These are phyloP conservation scores for Ondatra zibethicus DNA, from an alignment of 2,113 vertebrate genomes.

Conservation along the genomic window DNA sequence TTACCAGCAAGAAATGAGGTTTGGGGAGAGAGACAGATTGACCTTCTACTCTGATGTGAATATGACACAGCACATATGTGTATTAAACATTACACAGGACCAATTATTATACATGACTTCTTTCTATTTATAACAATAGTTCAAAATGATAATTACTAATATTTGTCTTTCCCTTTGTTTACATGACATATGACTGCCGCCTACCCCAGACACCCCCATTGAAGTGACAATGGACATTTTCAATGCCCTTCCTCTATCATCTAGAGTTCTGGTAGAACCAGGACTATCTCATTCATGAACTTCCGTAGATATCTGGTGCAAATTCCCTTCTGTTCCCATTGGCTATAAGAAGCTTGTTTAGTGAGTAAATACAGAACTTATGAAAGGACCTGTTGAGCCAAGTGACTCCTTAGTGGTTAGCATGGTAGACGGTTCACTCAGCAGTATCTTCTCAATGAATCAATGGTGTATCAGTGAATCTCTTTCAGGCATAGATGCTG, in stretches of 20 bases:
- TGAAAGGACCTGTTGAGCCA: no score
- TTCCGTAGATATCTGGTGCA: neutral
- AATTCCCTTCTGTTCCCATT: neutral
- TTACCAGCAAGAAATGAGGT: neutral
- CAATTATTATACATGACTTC: neutral
- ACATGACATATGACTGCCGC: neutral
- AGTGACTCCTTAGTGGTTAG: neutral
- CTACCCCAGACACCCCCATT: neutral
- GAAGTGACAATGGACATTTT: neutral
- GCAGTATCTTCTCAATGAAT: neutral
- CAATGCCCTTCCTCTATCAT: neutral
- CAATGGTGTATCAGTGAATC: neutral
- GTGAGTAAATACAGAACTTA: neutral
- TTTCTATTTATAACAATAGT: neutral
- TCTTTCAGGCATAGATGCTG: neutral
- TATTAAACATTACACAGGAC: neutral
- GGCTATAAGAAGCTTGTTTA: neutral
- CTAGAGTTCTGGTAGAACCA: neutral
- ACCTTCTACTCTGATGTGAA: neutral
- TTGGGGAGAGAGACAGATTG: neutral
- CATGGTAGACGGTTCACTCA: neutral
- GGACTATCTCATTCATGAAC: neutral
- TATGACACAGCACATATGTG: neutral
- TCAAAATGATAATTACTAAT: neutral
- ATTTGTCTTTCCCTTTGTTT: neutral